Conservation (phyloP, 2,113 vertebrate genomes). For the Chionodraco myersi region DNA sequence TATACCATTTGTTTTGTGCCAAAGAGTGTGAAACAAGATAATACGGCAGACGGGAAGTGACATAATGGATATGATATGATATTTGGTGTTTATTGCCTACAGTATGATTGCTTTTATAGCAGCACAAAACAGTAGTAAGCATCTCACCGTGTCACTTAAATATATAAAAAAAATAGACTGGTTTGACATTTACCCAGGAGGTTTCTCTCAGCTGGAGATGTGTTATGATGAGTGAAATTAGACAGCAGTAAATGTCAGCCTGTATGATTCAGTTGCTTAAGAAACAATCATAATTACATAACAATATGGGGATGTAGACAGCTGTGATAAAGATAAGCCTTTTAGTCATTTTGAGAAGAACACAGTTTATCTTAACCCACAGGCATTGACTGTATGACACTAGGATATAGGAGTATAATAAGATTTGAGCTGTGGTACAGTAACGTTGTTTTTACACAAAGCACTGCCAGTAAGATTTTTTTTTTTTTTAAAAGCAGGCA, state of each 20-base stretch:
- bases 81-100: constrained; percentile 31
- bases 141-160: constrained; percentile 12
- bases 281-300: not conserved
- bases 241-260: constrained; percentile 43
- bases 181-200: constrained; percentile 41
- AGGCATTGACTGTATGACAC: constrained; percentile 33
- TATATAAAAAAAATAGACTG: not conserved
- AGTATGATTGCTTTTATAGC: constrained; percentile 12
- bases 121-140: constrained; percentile 13
- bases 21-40: constrained; percentile 18
- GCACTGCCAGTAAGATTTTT: not conserved
- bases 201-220: constrained; percentile 17
- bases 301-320: not conserved
- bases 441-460: constrained; percentile 7
- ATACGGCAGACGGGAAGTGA: constrained; percentile 16
- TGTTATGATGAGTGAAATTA: constrained; percentile 1
- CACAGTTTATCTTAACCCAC: not conserved
- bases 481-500: not conserved
- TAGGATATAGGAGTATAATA: constrained; percentile 1
- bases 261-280: constrained; percentile 15
- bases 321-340: not conserved
- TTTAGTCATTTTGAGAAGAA: constrained; percentile 12
- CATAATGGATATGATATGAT: constrained; percentile 3
- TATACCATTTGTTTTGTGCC: not conserved
- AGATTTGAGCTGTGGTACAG: constrained; percentile 14